Evolutionary conservation across 2,797 vertebrate species (phyloP).

Genomic region (Anabacerthia variegaticeps): DNA sequence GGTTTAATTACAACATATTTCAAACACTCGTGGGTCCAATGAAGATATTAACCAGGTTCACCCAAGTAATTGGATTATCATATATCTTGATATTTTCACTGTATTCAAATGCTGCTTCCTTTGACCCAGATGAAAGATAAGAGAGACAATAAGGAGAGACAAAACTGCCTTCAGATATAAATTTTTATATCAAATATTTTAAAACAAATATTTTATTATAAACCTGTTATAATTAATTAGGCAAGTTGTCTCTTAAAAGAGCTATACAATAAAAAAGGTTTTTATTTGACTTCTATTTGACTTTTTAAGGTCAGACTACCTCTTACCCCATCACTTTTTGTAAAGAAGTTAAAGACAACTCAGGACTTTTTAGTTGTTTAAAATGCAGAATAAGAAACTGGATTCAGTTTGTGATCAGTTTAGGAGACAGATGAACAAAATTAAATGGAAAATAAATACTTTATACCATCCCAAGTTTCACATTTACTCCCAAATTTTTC

Average conservation of each 20-base stretch:
- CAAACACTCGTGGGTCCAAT: not conserved
- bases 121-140: not conserved
- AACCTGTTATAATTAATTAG: not conserved
- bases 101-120: not conserved
- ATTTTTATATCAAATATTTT: not conserved
- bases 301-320: not conserved
- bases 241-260: not conserved
- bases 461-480: not conserved
- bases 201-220: not conserved
- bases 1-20: not conserved
- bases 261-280: not conserved
- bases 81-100: not conserved
- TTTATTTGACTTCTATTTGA: not conserved
- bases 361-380: not conserved
- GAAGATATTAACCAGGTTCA: not conserved
- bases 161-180: not conserved
- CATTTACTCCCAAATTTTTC: not conserved
- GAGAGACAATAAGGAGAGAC: not conserved
- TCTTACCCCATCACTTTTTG: not conserved
- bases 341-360: not conserved
- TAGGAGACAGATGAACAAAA: not conserved
- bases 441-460: not conserved
- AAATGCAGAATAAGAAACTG: not conserved
- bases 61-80: not conserved
- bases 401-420: not conserved